A percentile compares a stretch with the other conserved stretches of the same genome.
Conservation (phyloP, 1,140 invertebrate species). For the Hestina assimilis region DNA sequence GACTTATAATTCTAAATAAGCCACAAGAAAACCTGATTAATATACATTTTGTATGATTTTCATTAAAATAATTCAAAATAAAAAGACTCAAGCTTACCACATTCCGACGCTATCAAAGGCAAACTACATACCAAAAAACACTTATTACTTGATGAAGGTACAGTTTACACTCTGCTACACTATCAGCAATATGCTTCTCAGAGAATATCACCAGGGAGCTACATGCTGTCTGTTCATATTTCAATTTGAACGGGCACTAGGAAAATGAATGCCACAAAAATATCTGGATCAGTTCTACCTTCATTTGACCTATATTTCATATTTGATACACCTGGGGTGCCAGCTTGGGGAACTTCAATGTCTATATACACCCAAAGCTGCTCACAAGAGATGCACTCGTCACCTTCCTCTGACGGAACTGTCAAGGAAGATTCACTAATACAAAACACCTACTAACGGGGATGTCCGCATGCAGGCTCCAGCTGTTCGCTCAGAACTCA, state of each 20-base stretch:
- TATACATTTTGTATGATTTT: slow-evolving; percentile 51
- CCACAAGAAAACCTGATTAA: slow-evolving; percentile 47
- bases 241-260: slow-evolving; percentile 56
- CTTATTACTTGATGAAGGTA: slow-evolving; percentile 33
- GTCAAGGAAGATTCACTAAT: slow-evolving; percentile 68
- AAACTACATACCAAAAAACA: slow-evolving; percentile 49
- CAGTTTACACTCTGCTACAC: slow-evolving; percentile 21
- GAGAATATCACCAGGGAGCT: slow-evolving; percentile 48
- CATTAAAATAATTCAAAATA: slow-evolving; percentile 59
- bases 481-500: slow-evolving; percentile 88
- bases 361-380: slow-evolving; percentile 57
- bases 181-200: slow-evolving; percentile 19
- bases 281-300: slow-evolving; percentile 63
- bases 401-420: slow-evolving; percentile 41
- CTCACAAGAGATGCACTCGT: slow-evolving; percentile 44
- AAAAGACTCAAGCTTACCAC: slow-evolving; percentile 58
- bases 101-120: slow-evolving; percentile 51
- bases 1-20: slow-evolving; percentile 37
- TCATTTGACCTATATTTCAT: slow-evolving; percentile 51
- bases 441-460: slow-evolving; percentile 62
- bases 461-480: slow-evolving; percentile 55
- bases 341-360: slow-evolving; percentile 52
- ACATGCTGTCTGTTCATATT: slow-evolving; percentile 21
- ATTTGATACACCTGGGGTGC: slow-evolving; percentile 46
- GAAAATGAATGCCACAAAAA: slow-evolving; percentile 71